A percentile compares a stretch with the other conserved stretches of the same genome.
Conservation (phyloP, 2,113 vertebrate species). For the Ascaphus truei region DNA sequence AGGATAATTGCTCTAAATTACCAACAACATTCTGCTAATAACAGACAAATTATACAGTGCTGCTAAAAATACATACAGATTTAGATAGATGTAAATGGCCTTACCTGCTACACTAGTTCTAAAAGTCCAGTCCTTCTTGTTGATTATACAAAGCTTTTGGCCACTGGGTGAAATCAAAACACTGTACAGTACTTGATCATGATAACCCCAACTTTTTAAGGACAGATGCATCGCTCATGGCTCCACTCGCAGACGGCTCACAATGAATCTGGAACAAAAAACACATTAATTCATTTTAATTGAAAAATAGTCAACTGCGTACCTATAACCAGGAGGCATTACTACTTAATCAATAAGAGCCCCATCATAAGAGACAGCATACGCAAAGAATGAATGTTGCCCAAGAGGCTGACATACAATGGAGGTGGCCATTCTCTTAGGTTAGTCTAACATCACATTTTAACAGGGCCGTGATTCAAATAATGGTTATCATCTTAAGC, state of each 20-base stretch:
- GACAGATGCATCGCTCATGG: constrained; percentile 54
- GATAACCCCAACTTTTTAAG: constrained; percentile 54
- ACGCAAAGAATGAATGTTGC: constrained; percentile 1
- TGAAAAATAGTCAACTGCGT: constrained; percentile 29
- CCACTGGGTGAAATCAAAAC: constrained; percentile 54
- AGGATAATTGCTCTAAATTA: too few relatives aligned
- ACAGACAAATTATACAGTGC: too few relatives aligned
- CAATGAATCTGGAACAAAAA: constrained; percentile 56
- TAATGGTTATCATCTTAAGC: background rate
- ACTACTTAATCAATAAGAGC: constrained; percentile 16
- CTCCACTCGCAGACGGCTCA: constrained; percentile 40
- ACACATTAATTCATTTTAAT: constrained; percentile 42
- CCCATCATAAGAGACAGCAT: constrained; percentile 15
- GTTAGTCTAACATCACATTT: background rate
- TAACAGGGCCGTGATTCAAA: background rate
- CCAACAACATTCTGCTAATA: too few relatives aligned
- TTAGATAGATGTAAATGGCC: constrained; percentile 1
- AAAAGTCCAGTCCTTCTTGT: constrained; percentile 48
- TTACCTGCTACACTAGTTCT: constrained; percentile 58
- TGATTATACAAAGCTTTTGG: constrained; percentile 45
- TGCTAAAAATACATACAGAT: too few relatives aligned
- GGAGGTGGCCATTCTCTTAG: background rate
- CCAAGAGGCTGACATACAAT: constrained; percentile 22
- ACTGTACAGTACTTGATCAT: constrained; percentile 49
- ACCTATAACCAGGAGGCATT: background rate